Evolutionary conservation across 2,113 vertebrate genomes (phyloP).

Genomic region (Lasiurus borealis): DNA sequence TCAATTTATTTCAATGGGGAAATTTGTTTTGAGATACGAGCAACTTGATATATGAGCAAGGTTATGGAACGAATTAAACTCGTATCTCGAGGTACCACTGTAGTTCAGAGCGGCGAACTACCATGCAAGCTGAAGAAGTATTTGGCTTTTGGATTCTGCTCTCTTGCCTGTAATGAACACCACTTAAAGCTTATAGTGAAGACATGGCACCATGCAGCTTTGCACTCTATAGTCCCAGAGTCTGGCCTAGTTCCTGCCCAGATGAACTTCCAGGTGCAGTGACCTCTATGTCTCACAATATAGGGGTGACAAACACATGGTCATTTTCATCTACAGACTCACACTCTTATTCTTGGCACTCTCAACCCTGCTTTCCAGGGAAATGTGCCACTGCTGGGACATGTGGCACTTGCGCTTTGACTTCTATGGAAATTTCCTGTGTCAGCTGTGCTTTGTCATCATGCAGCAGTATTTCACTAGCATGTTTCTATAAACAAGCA

Average conservation of each 20-base stretch:
- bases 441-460: slow-evolving; percentile 50
- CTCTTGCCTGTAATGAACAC: background rate
- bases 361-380: background rate
- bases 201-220: background rate
- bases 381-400: background rate
- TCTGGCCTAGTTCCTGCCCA: background rate
- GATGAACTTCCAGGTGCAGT: background rate
- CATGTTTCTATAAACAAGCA: slow-evolving; percentile 43
- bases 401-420: background rate
- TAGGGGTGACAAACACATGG: background rate
- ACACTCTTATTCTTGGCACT: background rate
- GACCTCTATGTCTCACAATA: background rate
- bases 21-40: no score
- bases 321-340: background rate
- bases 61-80: no score
- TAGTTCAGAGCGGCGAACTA: background rate
- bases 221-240: background rate
- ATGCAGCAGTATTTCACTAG: slow-evolving; percentile 34
- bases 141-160: background rate
- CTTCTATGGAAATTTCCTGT: background rate
- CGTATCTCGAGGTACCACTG: no score
- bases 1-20: no score
- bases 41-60: no score
- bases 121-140: background rate
- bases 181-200: background rate